A percentile compares a stretch with the other conserved stretches of the same genome.
These are phyloP conservation scores for Phalloptychus januarius DNA, from an alignment of 2,797 vertebrate genomes.

Conservation along the genomic window DNA sequence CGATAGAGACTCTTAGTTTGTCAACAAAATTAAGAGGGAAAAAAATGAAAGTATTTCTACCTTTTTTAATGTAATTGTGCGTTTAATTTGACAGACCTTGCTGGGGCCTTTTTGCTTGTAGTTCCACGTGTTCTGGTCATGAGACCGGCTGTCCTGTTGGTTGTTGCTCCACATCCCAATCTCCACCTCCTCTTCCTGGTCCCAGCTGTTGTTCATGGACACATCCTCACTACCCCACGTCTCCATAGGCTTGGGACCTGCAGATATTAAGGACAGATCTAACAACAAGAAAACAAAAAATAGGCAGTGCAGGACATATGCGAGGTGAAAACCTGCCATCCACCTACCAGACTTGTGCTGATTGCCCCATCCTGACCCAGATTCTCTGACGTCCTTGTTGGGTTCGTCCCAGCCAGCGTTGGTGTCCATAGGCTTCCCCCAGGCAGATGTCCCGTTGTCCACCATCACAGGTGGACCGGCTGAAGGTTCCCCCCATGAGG, in stretches of 20 bases:
- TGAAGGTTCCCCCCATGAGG: conserved; percentile 85
- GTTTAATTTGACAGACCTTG: conserved; percentile 81
- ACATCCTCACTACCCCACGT: conserved; percentile 90
- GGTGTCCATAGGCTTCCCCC: conserved; percentile 93
- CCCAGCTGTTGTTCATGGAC: conserved; percentile 88
- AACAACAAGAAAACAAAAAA: background rate
- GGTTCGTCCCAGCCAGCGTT: conserved; percentile 88
- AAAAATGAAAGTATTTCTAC: background rate
- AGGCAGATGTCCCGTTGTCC: conserved; percentile 95
- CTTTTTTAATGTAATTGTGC: background rate
- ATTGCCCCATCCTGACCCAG: conserved; percentile 81
- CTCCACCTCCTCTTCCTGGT: conserved; percentile 95
- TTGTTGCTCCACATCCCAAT: conserved; percentile 98
- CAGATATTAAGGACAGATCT: conserved; percentile 5
- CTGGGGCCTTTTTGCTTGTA: conserved; percentile 91
- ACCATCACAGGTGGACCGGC: conserved; percentile 85
- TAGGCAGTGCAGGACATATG: background rate
- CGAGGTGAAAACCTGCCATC: background rate
- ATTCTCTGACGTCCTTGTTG: conserved; percentile 64
- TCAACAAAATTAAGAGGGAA: background rate
- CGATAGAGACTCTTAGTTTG: background rate
- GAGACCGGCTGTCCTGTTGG: conserved; percentile 86
- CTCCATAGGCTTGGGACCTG: conserved; percentile 94
- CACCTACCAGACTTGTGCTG: conserved; percentile 88
- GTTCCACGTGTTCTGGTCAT: conserved; percentile 89